Percentiles rank a stretch among this genome's conserved stretches.
phyloP scores from a whole-genome alignment of 2,797 vertebrate species.

The Sebastiscus albofasciatus region DNA sequence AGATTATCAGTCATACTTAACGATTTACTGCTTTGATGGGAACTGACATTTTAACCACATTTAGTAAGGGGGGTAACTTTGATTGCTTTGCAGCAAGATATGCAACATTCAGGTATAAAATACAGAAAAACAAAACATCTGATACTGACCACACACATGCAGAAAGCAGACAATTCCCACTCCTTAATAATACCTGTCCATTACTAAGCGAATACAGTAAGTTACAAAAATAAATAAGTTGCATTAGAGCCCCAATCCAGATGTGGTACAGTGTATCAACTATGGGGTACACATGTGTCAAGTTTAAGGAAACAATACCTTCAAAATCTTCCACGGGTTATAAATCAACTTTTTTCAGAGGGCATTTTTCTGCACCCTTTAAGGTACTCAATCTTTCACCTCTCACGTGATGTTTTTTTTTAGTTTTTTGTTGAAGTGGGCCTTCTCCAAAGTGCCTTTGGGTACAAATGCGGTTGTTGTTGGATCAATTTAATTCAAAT shows the following conservation, averaged over 20 bases:
- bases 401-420: neutral
- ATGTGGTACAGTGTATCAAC: neutral
- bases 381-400: neutral
- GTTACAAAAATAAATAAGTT: slow-evolving; percentile 20
- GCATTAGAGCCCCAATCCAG: slow-evolving; percentile 23
- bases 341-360: neutral
- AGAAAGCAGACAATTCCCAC: slow-evolving; percentile 12
- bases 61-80: neutral
- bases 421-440: neutral
- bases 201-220: neutral
- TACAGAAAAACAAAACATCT: neutral
- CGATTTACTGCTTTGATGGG: neutral
- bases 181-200: slow-evolving; percentile 4
- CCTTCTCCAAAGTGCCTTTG: neutral
- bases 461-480: neutral
- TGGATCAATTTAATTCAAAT: neutral
- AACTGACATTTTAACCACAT: neutral
- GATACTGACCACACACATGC: slow-evolving; percentile 34
- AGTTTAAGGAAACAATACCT: neutral
- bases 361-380: neutral
- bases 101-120: slow-evolving; percentile 24
- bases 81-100: slow-evolving; percentile 6
- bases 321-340: neutral
- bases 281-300: neutral
- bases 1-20: neutral